Percentiles rank a stretch among this genome's conserved stretches.
Evolutionary conservation across 2,113 vertebrate species (phyloP).

Genomic region (Nesoenas mayeri): DNA sequence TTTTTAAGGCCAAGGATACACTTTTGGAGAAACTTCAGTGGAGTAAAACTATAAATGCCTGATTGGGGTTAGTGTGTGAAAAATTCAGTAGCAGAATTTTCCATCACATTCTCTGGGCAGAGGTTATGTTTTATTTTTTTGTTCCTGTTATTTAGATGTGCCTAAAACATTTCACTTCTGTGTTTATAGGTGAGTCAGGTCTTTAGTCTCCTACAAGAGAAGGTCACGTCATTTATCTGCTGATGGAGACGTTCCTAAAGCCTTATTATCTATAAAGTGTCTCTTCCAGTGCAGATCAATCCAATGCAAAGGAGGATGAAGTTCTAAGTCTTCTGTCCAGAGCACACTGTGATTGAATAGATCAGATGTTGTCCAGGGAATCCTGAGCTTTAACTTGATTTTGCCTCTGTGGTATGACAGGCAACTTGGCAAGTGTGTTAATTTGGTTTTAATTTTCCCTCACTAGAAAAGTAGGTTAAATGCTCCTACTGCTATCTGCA

Average conservation of each 20-base stretch:
- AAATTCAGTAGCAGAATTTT: not conserved
- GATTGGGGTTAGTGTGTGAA: not conserved
- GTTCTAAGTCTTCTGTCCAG: not conserved
- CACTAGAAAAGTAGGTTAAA: not conserved
- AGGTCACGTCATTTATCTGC: not conserved
- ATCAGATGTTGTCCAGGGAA: not conserved
- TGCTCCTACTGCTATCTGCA: not conserved
- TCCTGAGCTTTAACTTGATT: not conserved
- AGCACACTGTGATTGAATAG: not conserved
- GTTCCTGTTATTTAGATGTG: too few species aligned
- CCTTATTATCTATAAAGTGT: not conserved
- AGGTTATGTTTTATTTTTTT: not conserved
- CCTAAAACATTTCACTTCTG: accelerated
- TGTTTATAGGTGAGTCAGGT: not conserved
- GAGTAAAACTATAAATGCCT: not conserved
- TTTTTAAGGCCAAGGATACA: not conserved
- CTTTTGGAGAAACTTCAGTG: not conserved
- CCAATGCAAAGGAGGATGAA: not conserved
- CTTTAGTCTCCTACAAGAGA: not conserved
- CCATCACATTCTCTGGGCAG: not conserved
- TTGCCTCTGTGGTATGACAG: not conserved
- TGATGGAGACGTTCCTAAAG: not conserved
- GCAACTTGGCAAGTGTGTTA: not conserved
- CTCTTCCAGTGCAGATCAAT: not conserved
- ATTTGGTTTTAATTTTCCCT: not conserved